Evolutionary conservation across 92 coral and sea anemone genomes (phyloP).

Genomic region (Pocillopora meandrina): DNA sequence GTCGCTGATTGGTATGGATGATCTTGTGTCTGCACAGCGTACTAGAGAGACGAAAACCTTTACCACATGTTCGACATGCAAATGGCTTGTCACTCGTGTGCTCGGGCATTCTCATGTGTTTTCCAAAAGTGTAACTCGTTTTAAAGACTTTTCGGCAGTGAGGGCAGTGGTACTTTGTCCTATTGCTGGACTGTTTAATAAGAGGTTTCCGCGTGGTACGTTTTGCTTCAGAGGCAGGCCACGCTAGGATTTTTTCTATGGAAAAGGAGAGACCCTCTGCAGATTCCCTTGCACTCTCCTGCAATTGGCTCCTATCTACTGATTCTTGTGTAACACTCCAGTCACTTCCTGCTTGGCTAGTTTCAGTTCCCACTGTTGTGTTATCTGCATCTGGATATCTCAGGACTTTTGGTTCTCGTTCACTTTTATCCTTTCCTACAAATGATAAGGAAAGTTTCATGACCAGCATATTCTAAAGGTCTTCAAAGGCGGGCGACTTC

Average conservation of each 20-base stretch:
- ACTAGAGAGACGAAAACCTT: conserved; percentile 53
- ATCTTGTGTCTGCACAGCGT: conserved; percentile 51
- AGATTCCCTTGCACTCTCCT: not conserved
- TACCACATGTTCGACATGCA: conserved; percentile 42
- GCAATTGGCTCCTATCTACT: not conserved
- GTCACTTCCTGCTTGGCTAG: not conserved
- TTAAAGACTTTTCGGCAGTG: conserved; percentile 41
- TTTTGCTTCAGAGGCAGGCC: not conserved
- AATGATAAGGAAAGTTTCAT: not conserved
- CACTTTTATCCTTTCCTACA: not conserved
- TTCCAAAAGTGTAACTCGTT: conserved; percentile 32
- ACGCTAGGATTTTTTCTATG: not conserved
- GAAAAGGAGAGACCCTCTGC: not conserved
- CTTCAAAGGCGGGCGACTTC: too few species aligned
- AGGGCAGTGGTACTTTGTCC: conserved; percentile 15
- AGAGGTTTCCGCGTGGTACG: not conserved
- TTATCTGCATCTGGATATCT: not conserved
- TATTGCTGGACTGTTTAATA: not conserved
- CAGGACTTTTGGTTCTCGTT: not conserved
- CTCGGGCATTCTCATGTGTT: conserved; percentile 45
- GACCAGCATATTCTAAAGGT: too few species aligned
- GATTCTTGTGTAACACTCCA: not conserved
- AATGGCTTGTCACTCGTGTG: conserved; percentile 46
- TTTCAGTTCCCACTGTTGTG: not conserved
- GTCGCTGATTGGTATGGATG: conserved; percentile 51